Evolutionary conservation across 2,888 invertebrate genomes (phyloP).

Genomic region (Scaptomyza parva): DNA sequence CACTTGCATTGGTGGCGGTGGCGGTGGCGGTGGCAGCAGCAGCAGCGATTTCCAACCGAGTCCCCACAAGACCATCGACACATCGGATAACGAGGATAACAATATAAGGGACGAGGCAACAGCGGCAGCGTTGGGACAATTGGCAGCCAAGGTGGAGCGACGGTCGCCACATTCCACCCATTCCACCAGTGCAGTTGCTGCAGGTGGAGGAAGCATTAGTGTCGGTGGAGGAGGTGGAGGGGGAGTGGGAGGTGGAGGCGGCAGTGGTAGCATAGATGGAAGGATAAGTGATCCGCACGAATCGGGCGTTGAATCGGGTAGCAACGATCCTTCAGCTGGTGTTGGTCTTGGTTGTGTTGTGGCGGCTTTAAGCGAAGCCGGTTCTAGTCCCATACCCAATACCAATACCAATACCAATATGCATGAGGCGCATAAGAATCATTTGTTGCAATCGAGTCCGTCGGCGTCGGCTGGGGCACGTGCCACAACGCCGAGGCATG

Average conservation of each 20-base stretch:
- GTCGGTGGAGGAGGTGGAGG: slow-evolving; percentile 22
- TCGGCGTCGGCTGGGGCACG: slow-evolving; percentile 30
- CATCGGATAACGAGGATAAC: slow-evolving; percentile 80
- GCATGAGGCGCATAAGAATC: slow-evolving; percentile 80
- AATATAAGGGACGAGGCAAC: slow-evolving; percentile 63
- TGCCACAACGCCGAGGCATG: slow-evolving; percentile 63
- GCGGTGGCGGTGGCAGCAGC: slow-evolving; percentile 76
- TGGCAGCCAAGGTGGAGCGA: slow-evolving; percentile 75
- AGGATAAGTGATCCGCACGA: slow-evolving; percentile 29
- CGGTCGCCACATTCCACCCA: slow-evolving; percentile 59
- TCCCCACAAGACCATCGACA: slow-evolving; percentile 81
- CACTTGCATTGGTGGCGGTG: slow-evolving; percentile 30
- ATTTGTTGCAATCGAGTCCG: slow-evolving; percentile 63
- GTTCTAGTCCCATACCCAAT: slow-evolving; percentile 82
- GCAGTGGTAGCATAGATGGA: slow-evolving; percentile 31
- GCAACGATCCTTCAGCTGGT: slow-evolving; percentile 10
- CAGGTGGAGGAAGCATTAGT: not conserved
- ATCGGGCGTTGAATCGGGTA: slow-evolving; percentile 24
- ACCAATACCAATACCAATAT: slow-evolving; percentile 78
- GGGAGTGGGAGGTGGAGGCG: slow-evolving; percentile 16
- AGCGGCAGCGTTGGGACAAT: slow-evolving; percentile 62
- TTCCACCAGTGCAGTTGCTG: not conserved
- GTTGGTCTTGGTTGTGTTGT: not conserved
- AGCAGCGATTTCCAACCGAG: slow-evolving; percentile 80
- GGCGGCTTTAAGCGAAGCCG: slow-evolving; percentile 55